Evolutionary conservation across 2,797 vertebrate genomes (phyloP), one percentile per base, ranked within the genome.

Genomic region (Echeneis naucrates): DNA sequence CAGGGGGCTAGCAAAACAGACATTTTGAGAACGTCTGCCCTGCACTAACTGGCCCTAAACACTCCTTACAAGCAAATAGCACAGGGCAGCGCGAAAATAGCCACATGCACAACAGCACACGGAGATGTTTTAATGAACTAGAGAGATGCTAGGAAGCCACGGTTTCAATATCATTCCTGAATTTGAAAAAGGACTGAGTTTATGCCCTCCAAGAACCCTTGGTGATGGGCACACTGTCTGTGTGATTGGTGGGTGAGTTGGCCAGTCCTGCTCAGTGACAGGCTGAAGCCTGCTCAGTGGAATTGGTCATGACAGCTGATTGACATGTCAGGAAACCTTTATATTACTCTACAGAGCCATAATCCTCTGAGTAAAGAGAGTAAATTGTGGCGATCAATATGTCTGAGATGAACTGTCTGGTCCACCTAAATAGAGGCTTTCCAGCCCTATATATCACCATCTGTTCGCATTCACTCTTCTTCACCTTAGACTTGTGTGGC

Each of bases 321-420:
- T 92, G 93, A 92, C 92, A 93, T 61, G 80, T 83, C 85, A 83
- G 92, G 91, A 93, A 94, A 91, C 90, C 93, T 93, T 94, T 94
- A 92, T 93, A 94, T 94, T 93, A 92, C 92, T 89, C 84, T 77
- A 91, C 86, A 91, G 88, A 87, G 87, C 85, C 78, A 86, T 90
- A 90, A 93, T 94, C 92, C 84, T 91, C 87, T 3, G 81, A 83
- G 91, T 84, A 88, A 92, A 91, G 90, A 86, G 87, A 92, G 85
- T 87, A 88, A 92, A 92, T 92, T 87, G 85, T 91, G 91, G 85
- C 79, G 85, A 92, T 93, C 92, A 91, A 92, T 93, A 88, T 42
- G 81, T 85, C 87, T 70, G 84, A 85, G 88, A 90, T 92, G 85
- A 92, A 92, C 86, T 86, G 84, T 83, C 83, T 73, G 86, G 68